Evolutionary conservation across 1,140 invertebrate species (phyloP).

Genomic region (Gryllus bimaculatus): DNA sequence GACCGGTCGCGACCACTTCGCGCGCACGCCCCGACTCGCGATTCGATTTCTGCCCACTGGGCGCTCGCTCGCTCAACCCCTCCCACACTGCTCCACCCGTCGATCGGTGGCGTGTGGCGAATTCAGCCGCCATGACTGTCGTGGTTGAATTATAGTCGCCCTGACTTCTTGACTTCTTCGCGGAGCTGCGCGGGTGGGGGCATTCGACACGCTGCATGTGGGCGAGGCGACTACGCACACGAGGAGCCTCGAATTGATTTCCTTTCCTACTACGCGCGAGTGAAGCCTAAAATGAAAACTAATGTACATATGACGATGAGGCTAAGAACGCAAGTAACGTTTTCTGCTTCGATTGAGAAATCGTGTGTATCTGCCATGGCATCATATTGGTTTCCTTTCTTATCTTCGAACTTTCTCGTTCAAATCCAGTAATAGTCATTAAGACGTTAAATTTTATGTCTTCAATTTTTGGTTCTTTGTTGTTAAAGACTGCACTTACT

Average conservation of each 20-base stretch:
- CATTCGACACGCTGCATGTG: background rate
- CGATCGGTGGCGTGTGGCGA: background rate
- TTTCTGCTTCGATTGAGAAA: background rate
- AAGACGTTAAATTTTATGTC: background rate
- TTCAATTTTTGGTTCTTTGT: background rate
- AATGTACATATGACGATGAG: background rate
- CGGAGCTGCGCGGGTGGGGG: background rate
- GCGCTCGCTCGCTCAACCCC: background rate
- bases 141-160: background rate
- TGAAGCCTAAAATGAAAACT: too few species aligned
- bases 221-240: background rate
- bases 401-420: background rate
- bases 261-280: too few species aligned
- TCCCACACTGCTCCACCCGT: too few species aligned
- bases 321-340: background rate
- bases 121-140: background rate
- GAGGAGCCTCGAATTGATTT: background rate
- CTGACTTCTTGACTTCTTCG: background rate
- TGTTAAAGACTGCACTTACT: background rate
- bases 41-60: background rate
- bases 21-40: too few species aligned
- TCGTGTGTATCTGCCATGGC: background rate
- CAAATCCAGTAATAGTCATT: background rate
- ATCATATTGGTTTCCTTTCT: too few species aligned
- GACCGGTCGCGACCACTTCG: background rate